Evolutionary conservation across 2,797 vertebrate genomes (phyloP).

Genomic region (Lagorchestes hirsutus): DNA sequence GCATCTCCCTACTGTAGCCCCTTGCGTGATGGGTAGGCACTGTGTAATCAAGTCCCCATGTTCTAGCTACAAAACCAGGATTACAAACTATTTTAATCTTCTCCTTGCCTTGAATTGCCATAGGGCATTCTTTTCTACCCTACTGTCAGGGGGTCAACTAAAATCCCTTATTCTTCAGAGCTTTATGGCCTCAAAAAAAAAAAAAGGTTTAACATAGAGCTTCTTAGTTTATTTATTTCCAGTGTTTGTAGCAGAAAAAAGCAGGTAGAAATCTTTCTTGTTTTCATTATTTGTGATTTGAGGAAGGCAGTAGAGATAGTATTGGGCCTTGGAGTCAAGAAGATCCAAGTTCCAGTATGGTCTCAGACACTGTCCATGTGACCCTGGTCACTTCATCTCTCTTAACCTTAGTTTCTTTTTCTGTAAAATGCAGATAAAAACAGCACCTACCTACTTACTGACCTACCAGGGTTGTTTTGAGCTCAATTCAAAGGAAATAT

Average conservation of each 20-base stretch:
- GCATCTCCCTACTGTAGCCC: not conserved
- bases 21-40: not conserved
- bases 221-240: constrained; percentile 11
- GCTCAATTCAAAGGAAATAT: not conserved
- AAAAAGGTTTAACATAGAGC: not conserved
- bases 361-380: not conserved
- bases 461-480: not conserved
- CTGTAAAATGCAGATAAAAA: not conserved
- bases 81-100: not conserved
- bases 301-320: not conserved
- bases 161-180: not conserved
- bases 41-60: not conserved
- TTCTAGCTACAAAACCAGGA: not conserved
- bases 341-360: not conserved
- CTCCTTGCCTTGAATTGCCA: not conserved
- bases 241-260: constrained; percentile 24
- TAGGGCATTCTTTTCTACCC: not conserved
- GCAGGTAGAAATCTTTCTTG: not conserved
- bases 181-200: not conserved
- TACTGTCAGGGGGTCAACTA: not conserved
- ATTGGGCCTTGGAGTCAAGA: not conserved
- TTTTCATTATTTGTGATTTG: constrained; percentile 44
- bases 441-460: not conserved
- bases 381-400: not conserved
- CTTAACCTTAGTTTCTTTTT: not conserved